Conservation (phyloP, 2,113 vertebrate genomes). For the mouse (Mus musculus) region DNA sequence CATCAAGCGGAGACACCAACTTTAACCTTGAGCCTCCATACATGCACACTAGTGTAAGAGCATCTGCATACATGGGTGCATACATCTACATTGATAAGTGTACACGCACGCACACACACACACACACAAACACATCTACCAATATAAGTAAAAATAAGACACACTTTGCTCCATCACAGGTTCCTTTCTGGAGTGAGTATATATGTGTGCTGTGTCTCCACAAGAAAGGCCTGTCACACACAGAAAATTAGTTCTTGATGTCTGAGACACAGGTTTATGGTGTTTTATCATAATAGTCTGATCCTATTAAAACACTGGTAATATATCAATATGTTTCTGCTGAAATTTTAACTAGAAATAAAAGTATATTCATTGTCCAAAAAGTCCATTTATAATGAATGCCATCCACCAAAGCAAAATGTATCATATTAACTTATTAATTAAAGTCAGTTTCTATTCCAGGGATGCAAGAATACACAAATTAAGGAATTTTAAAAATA, state of each 20-base stretch:
- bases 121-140: background rate
- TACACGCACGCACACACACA: background rate
- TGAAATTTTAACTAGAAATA: constrained; percentile 42
- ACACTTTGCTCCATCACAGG: background rate
- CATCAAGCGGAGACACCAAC: background rate
- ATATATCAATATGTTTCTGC: background rate
- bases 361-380: constrained; percentile 37
- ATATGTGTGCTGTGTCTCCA: too few relatives aligned
- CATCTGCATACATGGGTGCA: background rate
- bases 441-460: background rate
- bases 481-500: background rate
- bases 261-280: background rate
- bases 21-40: background rate
- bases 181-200: too few relatives aligned
- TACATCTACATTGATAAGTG: too few relatives aligned
- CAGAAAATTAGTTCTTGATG: background rate
- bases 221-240: background rate
- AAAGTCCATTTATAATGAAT: background rate
- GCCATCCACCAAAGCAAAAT: background rate
- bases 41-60: background rate
- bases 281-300: background rate
- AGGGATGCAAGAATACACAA: background rate
- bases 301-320: background rate
- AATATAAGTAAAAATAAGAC: constrained; percentile 22
- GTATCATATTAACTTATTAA: background rate